Evolutionary conservation across 1,140 invertebrate species (phyloP).

Genomic region (Drosophila murphyi): DNA sequence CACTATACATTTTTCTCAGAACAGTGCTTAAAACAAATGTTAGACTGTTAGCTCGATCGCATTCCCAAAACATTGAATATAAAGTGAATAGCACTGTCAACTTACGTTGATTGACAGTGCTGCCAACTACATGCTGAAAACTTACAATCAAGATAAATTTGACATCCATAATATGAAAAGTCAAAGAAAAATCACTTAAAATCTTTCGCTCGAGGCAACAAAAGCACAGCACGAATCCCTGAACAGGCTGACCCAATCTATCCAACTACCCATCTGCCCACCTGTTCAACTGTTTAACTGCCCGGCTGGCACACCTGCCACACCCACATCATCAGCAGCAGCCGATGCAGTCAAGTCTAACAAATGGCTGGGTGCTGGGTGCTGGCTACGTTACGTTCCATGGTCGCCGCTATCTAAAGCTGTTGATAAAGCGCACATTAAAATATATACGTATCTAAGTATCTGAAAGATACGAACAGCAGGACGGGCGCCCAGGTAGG

Average conservation of each 20-base stretch:
- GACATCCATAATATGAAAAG: slow-evolving; percentile 44
- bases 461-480: slow-evolving; percentile 67
- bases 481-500: slow-evolving; percentile 5
- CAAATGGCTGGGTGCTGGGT: slow-evolving; percentile 49
- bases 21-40: no score
- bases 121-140: slow-evolving; percentile 52
- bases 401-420: slow-evolving; percentile 63
- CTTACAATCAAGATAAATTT: slow-evolving; percentile 56
- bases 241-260: slow-evolving; percentile 30
- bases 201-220: slow-evolving; percentile 52
- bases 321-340: slow-evolving; percentile 23
- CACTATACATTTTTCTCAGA: no score
- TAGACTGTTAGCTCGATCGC: no score
- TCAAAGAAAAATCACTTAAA: slow-evolving; percentile 58
- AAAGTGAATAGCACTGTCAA: slow-evolving; percentile 7
- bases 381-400: slow-evolving; percentile 13
- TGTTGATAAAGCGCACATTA: slow-evolving; percentile 81
- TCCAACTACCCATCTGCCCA: background rate
- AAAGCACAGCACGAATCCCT: slow-evolving; percentile 58
- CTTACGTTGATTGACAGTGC: slow-evolving; percentile 5
- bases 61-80: background rate
- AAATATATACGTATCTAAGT: slow-evolving; percentile 79
- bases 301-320: slow-evolving; percentile 8
- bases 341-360: slow-evolving; percentile 55
- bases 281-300: slow-evolving; percentile 6